Conservation (phyloP, 1,140 invertebrate species). For the Dryas iulia region DNA sequence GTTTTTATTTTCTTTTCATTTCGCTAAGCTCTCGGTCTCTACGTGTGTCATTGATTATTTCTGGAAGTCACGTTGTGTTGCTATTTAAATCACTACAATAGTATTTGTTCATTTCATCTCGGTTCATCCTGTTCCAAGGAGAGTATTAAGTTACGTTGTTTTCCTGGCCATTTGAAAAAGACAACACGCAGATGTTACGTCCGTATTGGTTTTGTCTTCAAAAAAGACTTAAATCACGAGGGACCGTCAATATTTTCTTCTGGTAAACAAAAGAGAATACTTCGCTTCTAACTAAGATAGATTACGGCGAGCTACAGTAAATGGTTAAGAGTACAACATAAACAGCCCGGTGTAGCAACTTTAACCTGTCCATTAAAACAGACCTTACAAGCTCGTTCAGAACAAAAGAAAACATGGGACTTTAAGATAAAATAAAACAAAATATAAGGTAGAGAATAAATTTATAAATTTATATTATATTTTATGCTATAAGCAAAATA, state of each 20-base stretch:
- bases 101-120: constrained; percentile 61
- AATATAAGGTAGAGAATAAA: neutral
- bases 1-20: constrained; percentile 73
- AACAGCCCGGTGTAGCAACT: constrained; percentile 5
- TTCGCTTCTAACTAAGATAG: constrained; percentile 63
- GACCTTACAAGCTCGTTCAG: neutral
- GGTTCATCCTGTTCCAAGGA: constrained; percentile 52
- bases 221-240: constrained; percentile 70
- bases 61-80: constrained; percentile 56
- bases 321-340: constrained; percentile 28
- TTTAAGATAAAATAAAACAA: neutral
- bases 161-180: constrained; percentile 70
- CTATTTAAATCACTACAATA: constrained; percentile 55
- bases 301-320: constrained; percentile 49
- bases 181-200: constrained; percentile 72
- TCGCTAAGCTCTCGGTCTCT: constrained; percentile 48
- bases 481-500: neutral
- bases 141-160: constrained; percentile 65
- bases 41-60: constrained; percentile 59
- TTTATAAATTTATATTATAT: no score
- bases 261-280: constrained; percentile 63
- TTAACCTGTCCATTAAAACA: constrained; percentile 7
- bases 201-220: constrained; percentile 75
- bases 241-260: constrained; percentile 72
- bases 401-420: neutral